These are phyloP conservation scores for Illadopsis cleaveri DNA, from an alignment of 2,113 vertebrate species.

Conservation along the genomic window DNA sequence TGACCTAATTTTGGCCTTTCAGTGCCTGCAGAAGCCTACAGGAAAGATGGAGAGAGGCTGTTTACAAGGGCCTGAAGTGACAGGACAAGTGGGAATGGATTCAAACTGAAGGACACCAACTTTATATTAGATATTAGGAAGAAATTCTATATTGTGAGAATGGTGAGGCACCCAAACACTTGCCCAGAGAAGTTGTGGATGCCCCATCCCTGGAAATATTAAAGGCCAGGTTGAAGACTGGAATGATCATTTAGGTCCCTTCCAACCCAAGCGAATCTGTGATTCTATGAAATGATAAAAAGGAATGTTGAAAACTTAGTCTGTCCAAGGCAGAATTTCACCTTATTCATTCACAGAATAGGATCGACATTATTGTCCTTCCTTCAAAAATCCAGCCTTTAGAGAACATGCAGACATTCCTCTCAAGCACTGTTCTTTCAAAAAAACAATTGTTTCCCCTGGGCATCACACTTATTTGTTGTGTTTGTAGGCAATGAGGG, in stretches of 20 bases:
- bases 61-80: neutral
- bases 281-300: neutral
- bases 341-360: neutral
- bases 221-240: neutral
- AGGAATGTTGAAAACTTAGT: fast-evolving
- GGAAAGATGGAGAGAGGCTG: neutral
- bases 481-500: neutral
- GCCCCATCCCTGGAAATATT: neutral
- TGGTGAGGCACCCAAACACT: too few relatives aligned
- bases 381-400: neutral
- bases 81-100: neutral
- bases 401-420: neutral
- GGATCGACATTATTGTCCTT: neutral
- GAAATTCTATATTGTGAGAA: neutral
- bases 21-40: neutral
- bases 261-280: neutral
- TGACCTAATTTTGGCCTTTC: neutral
- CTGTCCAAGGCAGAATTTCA: neutral
- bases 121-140: neutral
- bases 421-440: neutral
- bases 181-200: neutral
- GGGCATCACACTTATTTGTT: neutral
- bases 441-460: neutral
- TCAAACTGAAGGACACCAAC: neutral
- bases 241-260: neutral